Evolutionary conservation across 2,797 vertebrate genomes (phyloP).

Genomic region (Podarcis lilfordi): DNA sequence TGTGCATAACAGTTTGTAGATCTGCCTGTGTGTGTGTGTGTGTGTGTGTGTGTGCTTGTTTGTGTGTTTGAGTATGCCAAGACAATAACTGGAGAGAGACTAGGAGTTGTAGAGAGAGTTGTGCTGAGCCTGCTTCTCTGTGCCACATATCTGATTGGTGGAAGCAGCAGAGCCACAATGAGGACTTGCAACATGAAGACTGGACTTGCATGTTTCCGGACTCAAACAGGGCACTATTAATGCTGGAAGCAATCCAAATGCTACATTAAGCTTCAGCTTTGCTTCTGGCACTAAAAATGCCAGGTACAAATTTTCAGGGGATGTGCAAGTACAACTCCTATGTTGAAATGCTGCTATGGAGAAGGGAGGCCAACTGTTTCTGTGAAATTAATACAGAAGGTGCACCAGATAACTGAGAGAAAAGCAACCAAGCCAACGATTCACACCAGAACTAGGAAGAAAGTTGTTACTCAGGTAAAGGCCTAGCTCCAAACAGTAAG

Average conservation of each 20-base stretch:
- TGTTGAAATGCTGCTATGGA: neutral
- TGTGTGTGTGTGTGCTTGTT: neutral
- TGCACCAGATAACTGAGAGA: neutral
- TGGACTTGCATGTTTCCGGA: neutral
- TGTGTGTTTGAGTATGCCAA: neutral
- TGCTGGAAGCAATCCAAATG: neutral
- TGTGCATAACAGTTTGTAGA: neutral
- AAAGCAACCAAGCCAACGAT: neutral
- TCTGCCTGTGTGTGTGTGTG: neutral
- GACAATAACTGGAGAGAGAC: neutral
- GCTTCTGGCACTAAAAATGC: neutral
- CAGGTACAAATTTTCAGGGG: neutral
- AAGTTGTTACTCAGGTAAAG: neutral
- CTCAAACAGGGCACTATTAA: neutral
- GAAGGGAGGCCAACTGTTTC: too few relatives aligned
- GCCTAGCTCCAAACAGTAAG: neutral
- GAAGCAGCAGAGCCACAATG: neutral
- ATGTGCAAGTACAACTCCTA: neutral
- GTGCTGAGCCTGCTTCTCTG: neutral
- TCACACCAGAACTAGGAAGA: neutral
- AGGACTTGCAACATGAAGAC: neutral
- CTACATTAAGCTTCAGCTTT: neutral
- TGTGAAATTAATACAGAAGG: neutral
- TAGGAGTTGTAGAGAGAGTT: neutral
- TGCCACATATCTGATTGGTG: neutral